phyloP scores from a whole-genome alignment of 2,797 vertebrate species.

The Pampus argenteus region DNA sequence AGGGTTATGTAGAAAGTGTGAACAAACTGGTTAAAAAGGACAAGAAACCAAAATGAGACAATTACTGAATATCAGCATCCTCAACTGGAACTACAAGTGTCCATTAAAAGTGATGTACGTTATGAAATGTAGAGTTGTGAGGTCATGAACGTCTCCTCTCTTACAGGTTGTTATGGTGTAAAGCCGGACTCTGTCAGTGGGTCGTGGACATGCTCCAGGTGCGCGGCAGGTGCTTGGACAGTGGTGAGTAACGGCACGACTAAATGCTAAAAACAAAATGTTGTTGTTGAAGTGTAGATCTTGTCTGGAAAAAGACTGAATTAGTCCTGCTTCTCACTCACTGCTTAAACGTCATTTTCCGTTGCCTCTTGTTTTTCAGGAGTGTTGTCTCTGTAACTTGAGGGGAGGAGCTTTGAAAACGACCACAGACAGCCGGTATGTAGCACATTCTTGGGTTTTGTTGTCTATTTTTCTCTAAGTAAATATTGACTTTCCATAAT shows the following conservation, averaged over 20 bases:
- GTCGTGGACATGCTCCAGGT: constrained; percentile 93
- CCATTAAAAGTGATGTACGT: background rate
- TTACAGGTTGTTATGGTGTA: constrained; percentile 93
- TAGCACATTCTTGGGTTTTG: constrained; percentile 3
- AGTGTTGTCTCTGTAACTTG: constrained; percentile 96
- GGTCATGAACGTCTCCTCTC: constrained; percentile 15
- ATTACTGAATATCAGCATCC: background rate
- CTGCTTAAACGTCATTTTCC: background rate
- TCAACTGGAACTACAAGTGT: background rate
- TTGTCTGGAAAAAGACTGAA: background rate
- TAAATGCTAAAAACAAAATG: background rate
- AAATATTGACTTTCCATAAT: background rate
- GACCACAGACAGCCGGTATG: constrained; percentile 91
- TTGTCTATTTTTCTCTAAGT: background rate
- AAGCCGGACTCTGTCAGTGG: constrained; percentile 87
- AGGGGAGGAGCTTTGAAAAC: constrained; percentile 94
- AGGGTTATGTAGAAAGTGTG: background rate
- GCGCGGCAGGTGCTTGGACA: constrained; percentile 87
- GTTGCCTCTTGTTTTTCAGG: constrained; percentile 80
- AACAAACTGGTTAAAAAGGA: constrained; percentile 1
- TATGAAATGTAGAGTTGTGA: constrained; percentile 3
- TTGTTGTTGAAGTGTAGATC: background rate
- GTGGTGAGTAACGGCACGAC: constrained; percentile 82
- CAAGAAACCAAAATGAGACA: background rate
- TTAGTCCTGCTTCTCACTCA: background rate